These are phyloP conservation scores for Atherinosoma microstoma DNA, from an alignment of 2,797 vertebrate genomes.

Conservation along the genomic window DNA sequence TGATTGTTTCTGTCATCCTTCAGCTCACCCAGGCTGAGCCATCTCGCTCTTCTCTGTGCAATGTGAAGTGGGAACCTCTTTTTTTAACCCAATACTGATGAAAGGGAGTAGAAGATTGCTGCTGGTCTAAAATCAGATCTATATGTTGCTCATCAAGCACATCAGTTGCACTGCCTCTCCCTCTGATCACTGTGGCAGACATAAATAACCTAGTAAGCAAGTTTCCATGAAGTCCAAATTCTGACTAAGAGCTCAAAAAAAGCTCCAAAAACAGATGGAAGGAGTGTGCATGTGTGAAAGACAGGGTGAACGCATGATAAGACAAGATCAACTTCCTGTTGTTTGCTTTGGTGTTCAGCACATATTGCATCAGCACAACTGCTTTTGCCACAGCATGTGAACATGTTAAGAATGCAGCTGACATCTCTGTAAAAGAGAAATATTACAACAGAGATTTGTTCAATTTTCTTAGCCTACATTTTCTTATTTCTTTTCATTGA, in stretches of 20 bases:
- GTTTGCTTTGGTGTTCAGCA: background rate
- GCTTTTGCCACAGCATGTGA: background rate
- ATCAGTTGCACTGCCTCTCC: constrained; percentile 20
- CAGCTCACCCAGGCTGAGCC: constrained; percentile 1
- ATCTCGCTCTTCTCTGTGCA: constrained; percentile 3
- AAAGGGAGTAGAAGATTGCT: constrained; percentile 8
- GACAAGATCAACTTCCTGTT: background rate
- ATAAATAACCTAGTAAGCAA: constrained; percentile 56
- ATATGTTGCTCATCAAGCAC: constrained; percentile 47
- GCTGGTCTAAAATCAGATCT: constrained; percentile 43
- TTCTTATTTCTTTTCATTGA: no score
- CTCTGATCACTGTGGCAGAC: constrained; percentile 47
- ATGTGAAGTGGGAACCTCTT: constrained; percentile 2
- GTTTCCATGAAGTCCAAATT: constrained; percentile 44
- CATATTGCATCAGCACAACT: background rate
- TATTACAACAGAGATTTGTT: background rate
- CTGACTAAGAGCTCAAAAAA: constrained; percentile 46
- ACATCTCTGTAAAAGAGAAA: background rate
- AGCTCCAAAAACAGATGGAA: constrained; percentile 28
- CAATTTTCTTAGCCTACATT: no score
- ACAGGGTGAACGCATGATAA: background rate
- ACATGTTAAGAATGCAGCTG: background rate
- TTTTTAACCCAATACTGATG: constrained; percentile 3
- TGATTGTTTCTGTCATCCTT: constrained; percentile 27
- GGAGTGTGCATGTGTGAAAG: background rate